A percentile compares a stretch with the other conserved stretches of the same genome.
Evolutionary conservation across 2,888 invertebrate genomes (phyloP).

Genomic region (Panzeria rudis): DNA sequence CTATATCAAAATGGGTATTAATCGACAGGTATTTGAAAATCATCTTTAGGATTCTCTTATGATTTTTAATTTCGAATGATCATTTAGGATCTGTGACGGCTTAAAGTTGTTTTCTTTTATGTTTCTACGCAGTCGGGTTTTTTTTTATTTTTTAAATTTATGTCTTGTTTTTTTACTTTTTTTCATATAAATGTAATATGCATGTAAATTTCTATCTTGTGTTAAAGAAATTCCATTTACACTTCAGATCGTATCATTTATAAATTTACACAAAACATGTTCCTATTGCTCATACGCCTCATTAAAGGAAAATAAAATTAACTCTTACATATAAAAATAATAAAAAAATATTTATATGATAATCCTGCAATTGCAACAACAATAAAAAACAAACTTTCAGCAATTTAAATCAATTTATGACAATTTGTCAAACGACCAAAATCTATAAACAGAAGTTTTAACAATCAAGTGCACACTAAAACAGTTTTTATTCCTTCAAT

Average conservation of each 20-base stretch:
- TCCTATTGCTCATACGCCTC: constrained; percentile 41
- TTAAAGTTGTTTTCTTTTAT: too few relatives aligned
- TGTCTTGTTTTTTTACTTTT: background rate
- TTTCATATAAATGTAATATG: too few relatives aligned
- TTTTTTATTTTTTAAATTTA: too few relatives aligned
- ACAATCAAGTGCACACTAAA: constrained; percentile 35
- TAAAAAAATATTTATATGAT: constrained; percentile 9
- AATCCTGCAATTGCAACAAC: constrained; percentile 36
- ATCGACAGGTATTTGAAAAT: too few relatives aligned
- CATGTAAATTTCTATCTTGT: too few relatives aligned
- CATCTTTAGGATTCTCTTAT: too few relatives aligned
- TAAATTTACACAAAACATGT: constrained; percentile 1
- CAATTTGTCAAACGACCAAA: constrained; percentile 55
- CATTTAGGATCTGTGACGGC: too few relatives aligned
- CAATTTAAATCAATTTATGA: constrained; percentile 69
- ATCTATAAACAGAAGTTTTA: constrained; percentile 55
- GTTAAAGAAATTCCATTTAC: too few relatives aligned
- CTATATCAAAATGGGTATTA: too few relatives aligned
- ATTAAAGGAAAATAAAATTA: background rate
- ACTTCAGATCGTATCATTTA: constrained; percentile 18
- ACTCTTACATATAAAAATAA: background rate
- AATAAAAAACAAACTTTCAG: constrained; percentile 37
- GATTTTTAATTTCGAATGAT: too few relatives aligned
- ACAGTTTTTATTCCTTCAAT: constrained; percentile 14
- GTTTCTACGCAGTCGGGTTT: too few relatives aligned